Evolutionary conservation across 2,113 vertebrate genomes (phyloP).

Genomic region (Orientallactaga bullata): DNA sequence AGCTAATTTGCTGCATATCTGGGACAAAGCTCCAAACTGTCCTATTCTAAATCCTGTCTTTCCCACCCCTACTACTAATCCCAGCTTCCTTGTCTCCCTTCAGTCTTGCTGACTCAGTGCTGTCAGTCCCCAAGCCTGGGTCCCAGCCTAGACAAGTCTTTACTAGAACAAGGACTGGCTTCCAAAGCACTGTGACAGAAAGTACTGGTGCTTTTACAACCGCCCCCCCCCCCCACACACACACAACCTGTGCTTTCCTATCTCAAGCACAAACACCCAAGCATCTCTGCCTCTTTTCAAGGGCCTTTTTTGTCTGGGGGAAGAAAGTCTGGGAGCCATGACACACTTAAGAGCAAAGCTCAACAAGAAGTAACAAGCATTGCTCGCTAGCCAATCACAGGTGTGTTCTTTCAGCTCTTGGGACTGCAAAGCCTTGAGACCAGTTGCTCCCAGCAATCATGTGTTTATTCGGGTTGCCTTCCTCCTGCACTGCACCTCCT

Average conservation of each 20-base stretch:
- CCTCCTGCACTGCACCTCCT: background rate
- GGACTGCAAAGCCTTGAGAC: background rate
- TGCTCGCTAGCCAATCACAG: background rate
- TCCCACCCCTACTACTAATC: background rate
- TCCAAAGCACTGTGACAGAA: constrained; percentile 40
- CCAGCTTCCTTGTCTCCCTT: background rate
- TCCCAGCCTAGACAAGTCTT: background rate
- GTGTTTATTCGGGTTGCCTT: background rate
- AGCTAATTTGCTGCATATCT: background rate
- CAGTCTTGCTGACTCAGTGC: background rate
- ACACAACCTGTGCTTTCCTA: background rate
- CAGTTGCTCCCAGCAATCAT: background rate
- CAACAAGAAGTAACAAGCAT: background rate
- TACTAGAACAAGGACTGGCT: constrained; percentile 66
- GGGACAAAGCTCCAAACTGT: background rate
- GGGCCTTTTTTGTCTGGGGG: background rate
- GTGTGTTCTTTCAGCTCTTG: background rate
- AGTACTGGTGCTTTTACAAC: background rate
- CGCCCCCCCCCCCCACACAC: background rate
- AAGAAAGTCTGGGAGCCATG: background rate
- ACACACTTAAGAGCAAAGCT: background rate
- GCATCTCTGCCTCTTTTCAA: background rate
- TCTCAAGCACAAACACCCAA: background rate
- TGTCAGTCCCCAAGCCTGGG: background rate
- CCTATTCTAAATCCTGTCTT: background rate